A percentile compares a stretch with the other conserved stretches of the same genome.
Conservation (phyloP, 1,140 invertebrate species). For the Asbolus verrucosus region DNA sequence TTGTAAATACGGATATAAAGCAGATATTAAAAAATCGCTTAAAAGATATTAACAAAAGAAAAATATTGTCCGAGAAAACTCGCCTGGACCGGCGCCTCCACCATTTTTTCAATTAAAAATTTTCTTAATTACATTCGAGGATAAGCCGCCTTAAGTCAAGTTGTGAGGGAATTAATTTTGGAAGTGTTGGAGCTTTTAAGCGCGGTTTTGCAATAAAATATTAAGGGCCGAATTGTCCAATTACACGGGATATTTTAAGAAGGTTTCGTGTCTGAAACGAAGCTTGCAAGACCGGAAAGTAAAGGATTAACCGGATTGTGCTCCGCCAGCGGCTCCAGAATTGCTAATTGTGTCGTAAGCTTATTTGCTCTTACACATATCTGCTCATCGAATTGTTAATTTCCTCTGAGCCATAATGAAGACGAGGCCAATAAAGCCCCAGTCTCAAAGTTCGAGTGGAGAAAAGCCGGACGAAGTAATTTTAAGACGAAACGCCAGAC, state of each 20-base stretch:
- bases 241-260: constrained; percentile 4
- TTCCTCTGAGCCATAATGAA: constrained; percentile 1
- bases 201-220: not conserved
- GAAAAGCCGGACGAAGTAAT: too few species aligned
- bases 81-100: constrained; percentile 5
- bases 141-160: not conserved
- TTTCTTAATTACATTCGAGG: too few species aligned
- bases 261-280: constrained; percentile 26
- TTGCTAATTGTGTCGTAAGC: constrained; percentile 43
- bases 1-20: too few species aligned
- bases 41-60: not conserved
- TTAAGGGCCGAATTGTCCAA: constrained; percentile 4
- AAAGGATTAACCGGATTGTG: constrained; percentile 45
- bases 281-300: constrained; percentile 44
- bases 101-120: constrained; percentile 14
- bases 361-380: not conserved
- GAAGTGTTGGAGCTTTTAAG: not conserved
- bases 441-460: not conserved
- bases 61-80: too few species aligned
- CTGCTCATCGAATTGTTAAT: constrained; percentile 28
- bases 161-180: not conserved
- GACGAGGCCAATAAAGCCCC: not conserved
- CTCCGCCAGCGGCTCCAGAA: constrained; percentile 29
- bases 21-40: too few species aligned
- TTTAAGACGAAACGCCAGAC: too few species aligned